Evolutionary conservation across 2,888 invertebrate species (phyloP), one percentile per base, ranked within the genome.

Genomic region (Crepidodera aurea): DNA sequence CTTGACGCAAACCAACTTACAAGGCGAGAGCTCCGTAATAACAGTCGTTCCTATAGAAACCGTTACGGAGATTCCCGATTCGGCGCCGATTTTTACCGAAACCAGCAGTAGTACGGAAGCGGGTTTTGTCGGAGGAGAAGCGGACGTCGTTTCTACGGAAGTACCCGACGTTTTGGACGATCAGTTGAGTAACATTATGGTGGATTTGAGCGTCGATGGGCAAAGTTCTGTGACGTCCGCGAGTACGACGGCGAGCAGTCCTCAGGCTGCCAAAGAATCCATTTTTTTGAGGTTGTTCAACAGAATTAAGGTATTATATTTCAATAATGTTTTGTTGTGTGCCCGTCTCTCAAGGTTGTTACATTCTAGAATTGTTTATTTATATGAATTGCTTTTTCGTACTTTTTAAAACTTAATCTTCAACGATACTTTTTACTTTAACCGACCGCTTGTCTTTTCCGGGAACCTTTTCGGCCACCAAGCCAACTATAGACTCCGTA

Each of bases 251-350:
- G 56, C 66, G 5, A 64, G 57, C 46, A 77, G 79, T 6, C 79
- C 81, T 1, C 79, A 80, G 68, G 78, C 84, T 61, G 93, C 93
- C 76, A 95, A 96, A 73, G 97, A 98, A 81, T 95, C 96, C 6
- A 94, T 98, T n/a, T 96, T 99, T 79, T 87, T 98, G 77, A 86
- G 98, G 69, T 86, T 99, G 61, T 95, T 94, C 62, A 99, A 98
- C 81, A 88, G 97, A 76, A 95, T 99, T 60, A 96, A 96, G 88
- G 93, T 93, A 76, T n/a, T n/a, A n/a, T n/a, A n/a, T n/a, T n/a
- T n/a, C n/a, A n/a, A n/a, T n/a, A n/a, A n/a, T 78, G 50, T 46
- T n/a, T n/a, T n/a, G n/a, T n/a, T n/a, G n/a, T n/a, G n/a, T n/a
- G n/a, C n/a, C n/a, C n/a, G n/a, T n/a, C n/a, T n/a, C n/a, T n/a